Evolutionary conservation across 2,888 invertebrate genomes (phyloP).

Genomic region (Serrognathus titanus): DNA sequence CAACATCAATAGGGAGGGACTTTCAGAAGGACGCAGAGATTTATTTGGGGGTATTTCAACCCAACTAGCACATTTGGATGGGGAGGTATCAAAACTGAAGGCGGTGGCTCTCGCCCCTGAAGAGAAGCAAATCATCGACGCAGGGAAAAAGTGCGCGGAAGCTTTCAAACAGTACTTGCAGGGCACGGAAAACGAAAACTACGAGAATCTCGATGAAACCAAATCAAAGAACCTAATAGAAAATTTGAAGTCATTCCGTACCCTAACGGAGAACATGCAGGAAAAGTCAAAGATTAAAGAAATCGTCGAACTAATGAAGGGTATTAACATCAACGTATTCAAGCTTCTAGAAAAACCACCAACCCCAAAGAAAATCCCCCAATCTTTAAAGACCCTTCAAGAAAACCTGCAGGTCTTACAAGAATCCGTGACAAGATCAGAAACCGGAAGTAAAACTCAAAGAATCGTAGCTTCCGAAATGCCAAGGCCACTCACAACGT

Average conservation of each 20-base stretch:
- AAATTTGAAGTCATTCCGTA: conserved; percentile 16
- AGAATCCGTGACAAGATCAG: conserved; percentile 31
- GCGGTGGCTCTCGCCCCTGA: conserved; percentile 9
- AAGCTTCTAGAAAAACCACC: conserved; percentile 35
- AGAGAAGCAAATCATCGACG: conserved; percentile 4
- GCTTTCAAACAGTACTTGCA: conserved; percentile 22
- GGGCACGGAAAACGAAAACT: conserved; percentile 8
- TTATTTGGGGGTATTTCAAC: conserved; percentile 3
- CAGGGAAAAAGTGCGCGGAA: conserved; percentile 12
- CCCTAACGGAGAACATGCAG: conserved; percentile 15
- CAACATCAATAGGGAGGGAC: conserved; percentile 5
- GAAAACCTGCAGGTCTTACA: conserved; percentile 38
- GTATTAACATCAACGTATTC: conserved; percentile 40
- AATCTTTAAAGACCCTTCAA: conserved; percentile 33
- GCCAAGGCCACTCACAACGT: conserved; percentile 40
- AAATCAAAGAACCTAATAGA: conserved; percentile 18
- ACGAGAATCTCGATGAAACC: conserved; percentile 18
- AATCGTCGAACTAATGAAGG: conserved; percentile 41
- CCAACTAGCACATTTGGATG: conserved; percentile 8
- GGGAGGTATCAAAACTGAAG: conserved; percentile 6
- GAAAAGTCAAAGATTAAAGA: conserved; percentile 32
- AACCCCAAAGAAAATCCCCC: conserved; percentile 21
- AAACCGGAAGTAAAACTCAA: conserved; percentile 32
- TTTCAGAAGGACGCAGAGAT: neutral
- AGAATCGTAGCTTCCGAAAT: conserved; percentile 37